A percentile compares a stretch with the other conserved stretches of the same genome.
phyloP scores from a whole-genome alignment of 1,140 invertebrate genomes.

The Tribolium madens region DNA sequence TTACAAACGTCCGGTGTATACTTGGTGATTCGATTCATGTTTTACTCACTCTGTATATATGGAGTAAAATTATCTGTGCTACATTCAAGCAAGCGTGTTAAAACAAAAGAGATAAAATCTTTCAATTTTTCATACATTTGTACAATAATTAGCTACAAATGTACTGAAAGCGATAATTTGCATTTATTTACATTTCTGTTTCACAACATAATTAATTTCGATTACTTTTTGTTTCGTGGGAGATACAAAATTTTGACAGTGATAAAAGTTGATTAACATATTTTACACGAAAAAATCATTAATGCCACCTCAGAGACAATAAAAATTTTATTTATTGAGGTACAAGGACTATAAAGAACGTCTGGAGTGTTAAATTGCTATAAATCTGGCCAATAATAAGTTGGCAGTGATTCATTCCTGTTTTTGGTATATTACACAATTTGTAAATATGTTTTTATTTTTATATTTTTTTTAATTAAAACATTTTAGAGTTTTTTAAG shows the following conservation, averaged over 20 bases:
- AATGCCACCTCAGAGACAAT: constrained; percentile 6
- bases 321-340: constrained; percentile 22
- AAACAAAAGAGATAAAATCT: constrained; percentile 15
- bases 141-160: constrained; percentile 24
- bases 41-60: neutral
- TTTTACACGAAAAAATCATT: constrained; percentile 1
- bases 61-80: too few species aligned
- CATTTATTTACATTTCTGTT: constrained; percentile 13
- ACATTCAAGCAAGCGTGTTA: too few species aligned
- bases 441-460: too few species aligned
- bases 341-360: neutral
- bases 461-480: too few species aligned
- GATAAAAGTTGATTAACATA: constrained; percentile 1
- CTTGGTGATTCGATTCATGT: too few species aligned
- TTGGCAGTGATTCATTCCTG: constrained; percentile 1
- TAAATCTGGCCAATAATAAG: neutral
- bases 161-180: constrained; percentile 36
- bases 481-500: too few species aligned
- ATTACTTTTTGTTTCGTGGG: neutral
- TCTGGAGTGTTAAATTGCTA: neutral
- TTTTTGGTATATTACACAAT: too few species aligned
- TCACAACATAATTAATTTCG: neutral
- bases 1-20: too few species aligned
- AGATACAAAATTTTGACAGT: neutral
- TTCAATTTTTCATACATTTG: constrained; percentile 42